Evolutionary conservation across 2,888 invertebrate genomes (phyloP), one percentile per base, ranked within the genome.

Genomic region (Catocala sponsa): DNA sequence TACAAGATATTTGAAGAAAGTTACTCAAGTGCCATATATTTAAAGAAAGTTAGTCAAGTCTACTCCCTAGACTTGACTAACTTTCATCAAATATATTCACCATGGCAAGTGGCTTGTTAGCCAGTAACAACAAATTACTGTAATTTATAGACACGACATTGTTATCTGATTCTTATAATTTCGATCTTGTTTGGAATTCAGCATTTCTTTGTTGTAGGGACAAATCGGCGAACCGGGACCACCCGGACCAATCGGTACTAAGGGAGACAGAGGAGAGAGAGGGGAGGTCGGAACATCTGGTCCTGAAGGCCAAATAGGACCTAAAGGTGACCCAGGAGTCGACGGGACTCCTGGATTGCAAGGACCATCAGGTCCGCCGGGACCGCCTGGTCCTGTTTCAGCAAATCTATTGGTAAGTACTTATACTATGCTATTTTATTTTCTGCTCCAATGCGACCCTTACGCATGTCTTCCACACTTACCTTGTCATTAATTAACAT

Each of bases 321-420:
- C 95, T 41, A 97, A 97, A 91, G 98, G 98, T 25, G 97, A 97
- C 71, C 95, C 97, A 55, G 97, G 97, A 25, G 90, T 95, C 51
- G 97, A 97, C 81, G 97, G 97, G 0, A 87, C 95, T 52, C 95
- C 97, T 15, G 97, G 97, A 5, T 89, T 95, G 35, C 92, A 94
- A 69, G 97, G 97, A 38, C 96, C 96, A 7, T 95, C 96, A 55
- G 97, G 96, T 53, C 96, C 96, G 61, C 96, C 97, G 59, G 97
- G 97, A 44, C 95, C 96, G 6, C 90, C 95, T 0, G 94, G 82
- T 25, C 73, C 80, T 6, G 76, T 78, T 1, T 70, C 87, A 2
- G 80, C 89, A 53, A 82, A 89, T 4, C 73, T 92, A 42, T 83
- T 92, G 68, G 93, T 91, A 73, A 82, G 85, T 79, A 15, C 33